A percentile compares a stretch with the other conserved stretches of the same genome.
Evolutionary conservation across 2,797 vertebrate genomes (phyloP).

Genomic region (Fratercula arctica): DNA sequence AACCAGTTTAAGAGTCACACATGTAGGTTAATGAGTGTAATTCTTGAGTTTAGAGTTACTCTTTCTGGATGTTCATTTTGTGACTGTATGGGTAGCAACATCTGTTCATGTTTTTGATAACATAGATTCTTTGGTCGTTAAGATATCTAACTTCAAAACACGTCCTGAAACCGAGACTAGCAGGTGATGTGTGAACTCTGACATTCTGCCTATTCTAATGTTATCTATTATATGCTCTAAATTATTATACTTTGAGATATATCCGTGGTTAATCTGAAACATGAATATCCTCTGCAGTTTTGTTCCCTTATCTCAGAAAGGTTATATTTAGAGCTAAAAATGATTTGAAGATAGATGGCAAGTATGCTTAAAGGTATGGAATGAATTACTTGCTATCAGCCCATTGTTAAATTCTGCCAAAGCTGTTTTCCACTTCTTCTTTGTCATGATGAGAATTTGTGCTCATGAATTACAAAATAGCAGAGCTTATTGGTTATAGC

Average conservation of each 20-base stretch:
- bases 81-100: background rate
- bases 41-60: background rate
- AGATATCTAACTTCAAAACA: background rate
- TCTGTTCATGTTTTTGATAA: background rate
- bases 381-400: background rate
- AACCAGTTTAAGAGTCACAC: background rate
- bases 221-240: background rate
- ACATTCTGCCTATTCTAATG: background rate
- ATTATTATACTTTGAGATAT: background rate
- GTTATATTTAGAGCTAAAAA: background rate
- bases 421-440: background rate
- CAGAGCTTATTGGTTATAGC: background rate
- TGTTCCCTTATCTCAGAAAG: background rate
- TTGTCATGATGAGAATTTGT: background rate
- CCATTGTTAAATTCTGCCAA: background rate
- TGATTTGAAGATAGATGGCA: background rate
- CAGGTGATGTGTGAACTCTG: background rate
- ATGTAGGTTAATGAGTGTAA: accelerated
- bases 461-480: background rate
- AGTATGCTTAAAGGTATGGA: background rate
- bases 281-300: background rate
- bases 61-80: background rate
- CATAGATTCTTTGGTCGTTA: background rate
- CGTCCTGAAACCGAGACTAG: background rate
- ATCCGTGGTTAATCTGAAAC: background rate